Evolutionary conservation across 2,888 invertebrate genomes (phyloP), one percentile per base, ranked within the genome.

Genomic region (Pyrocoelia pectoralis): DNA sequence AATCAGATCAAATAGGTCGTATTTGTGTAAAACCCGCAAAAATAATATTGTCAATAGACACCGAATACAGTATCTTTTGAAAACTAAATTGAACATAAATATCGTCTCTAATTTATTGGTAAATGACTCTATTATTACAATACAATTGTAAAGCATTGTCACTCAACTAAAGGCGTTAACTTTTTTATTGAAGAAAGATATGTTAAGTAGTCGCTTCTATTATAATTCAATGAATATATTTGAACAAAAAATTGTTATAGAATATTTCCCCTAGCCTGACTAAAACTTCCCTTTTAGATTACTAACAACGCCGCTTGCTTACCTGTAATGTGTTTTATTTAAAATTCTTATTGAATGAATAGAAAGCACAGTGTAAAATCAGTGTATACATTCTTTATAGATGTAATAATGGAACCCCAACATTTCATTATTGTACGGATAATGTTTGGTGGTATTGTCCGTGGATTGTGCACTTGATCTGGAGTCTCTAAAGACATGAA

Each of bases 391-490:
- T 78, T 76, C 76, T 77, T 78, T 75, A 77, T 76, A 74, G 74
- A 68, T 66, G 73, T 68, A 72, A 79, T 79, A 78, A 76, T 76
- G 72, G 78, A 74, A 76, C 78, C 79, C 79, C 77, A 77, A 76
- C 77, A 77, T 77, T 79, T 78, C 77, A 78, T 79, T 79, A 78
- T 80, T 76, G 77, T 77, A 71, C 74, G 77, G 79, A 80, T 79
- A 79, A 79, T 78, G 77, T 79, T 46, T 77, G 74, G 77, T 74
- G 71, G 76, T 70, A 79, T 79, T 79, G 77, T 79, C 77, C 78
- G 75, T 75, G 78, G 79, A 80, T 79, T 79, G 77, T 77, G 74
- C 79, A 79, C 79, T 80, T 79, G 78, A 79, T 79, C 77, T 75
- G 71, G 67, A 73, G 72, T 72, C 74, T 72, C 69, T 74, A 77